Base-by-base conservation (phyloP, 1,140 invertebrate species). In the Odontomachus brunneus region DNA sequence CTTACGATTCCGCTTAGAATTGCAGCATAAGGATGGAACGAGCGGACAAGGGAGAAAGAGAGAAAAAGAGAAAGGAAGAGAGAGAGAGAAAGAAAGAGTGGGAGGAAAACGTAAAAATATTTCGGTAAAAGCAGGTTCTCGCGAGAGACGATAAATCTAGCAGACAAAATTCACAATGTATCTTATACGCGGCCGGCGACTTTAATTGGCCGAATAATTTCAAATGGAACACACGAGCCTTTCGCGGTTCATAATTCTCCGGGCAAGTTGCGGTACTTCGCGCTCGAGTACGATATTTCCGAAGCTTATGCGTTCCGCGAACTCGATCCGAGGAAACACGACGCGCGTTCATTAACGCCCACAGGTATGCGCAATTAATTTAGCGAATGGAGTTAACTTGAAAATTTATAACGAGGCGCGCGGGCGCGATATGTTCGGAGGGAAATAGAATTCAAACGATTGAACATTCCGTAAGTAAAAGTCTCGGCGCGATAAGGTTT, bases 181-280 rank as follows among this genome's bases (percentile, higher is more conserved):
- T 44, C 33, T 0, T 15, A 15, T 26, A n/a, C 29, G 57, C 1
- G 15, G 22, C 11, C 38, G 38, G 26, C 9, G 17, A 74, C 22
- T 4, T 60, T 48, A 73, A 60, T 74, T 59, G n/a, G 17, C 24
- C 49, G 49, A 63, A 26, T 63, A 73, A 60, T 59, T 24, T 44
- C 38, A 44, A 24, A 11, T 38, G 44, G n/a, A 63, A 17, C 17
- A n/a, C 12, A 19, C 26, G 19, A 14, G 5, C n/a, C 38, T 2
- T 5, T 71, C 3, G 19, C 0, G n/a, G 24, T 14, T 17, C 15
- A 60, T 26, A 60, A 26, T 26, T 59, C 26, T 60, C 2, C 38
- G 0, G 4, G 1, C 59, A 59, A 33, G 24, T 74, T 60, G 17
- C 22, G 7, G 1, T n/a, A 26, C 57, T 14, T 44, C n/a, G 3